phyloP scores from a whole-genome alignment of 2,113 vertebrate genomes.

The Okapia johnstoni region DNA sequence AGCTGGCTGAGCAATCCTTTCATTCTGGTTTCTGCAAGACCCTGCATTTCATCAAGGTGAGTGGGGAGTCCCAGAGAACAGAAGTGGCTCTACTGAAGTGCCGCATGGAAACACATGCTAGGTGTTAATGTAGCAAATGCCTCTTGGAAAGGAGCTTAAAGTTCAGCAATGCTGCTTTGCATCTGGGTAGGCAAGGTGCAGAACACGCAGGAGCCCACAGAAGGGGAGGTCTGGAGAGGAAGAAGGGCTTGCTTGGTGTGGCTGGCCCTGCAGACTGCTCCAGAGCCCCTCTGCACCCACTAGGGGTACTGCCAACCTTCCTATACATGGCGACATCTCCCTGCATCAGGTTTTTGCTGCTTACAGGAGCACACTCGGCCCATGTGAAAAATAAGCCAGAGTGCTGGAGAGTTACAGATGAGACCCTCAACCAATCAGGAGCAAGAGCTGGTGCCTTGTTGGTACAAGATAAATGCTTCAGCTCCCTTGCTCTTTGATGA shows the following conservation, averaged over 20 bases:
- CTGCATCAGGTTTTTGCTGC: neutral
- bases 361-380: neutral
- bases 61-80: slow-evolving; percentile 46
- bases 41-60: slow-evolving; percentile 72
- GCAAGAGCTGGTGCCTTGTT: too few species aligned
- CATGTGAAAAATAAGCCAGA: neutral
- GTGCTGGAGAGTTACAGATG: rapidly evolving
- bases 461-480: neutral
- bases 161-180: slow-evolving; percentile 6
- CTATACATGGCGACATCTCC: neutral
- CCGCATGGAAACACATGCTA: slow-evolving; percentile 51
- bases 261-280: too few species aligned
- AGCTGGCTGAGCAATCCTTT: slow-evolving; percentile 48
- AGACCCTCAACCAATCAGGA: neutral
- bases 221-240: neutral
- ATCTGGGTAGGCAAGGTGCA: neutral
- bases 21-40: slow-evolving; percentile 54
- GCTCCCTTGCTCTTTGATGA: neutral
- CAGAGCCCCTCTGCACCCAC: too few species aligned
- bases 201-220: neutral
- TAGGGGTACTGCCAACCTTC: neutral
- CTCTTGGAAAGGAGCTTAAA: slow-evolving; percentile 61
- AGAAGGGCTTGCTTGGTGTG: neutral
- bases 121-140: slow-evolving; percentile 57
- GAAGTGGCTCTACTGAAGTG: slow-evolving; percentile 50